These are phyloP conservation scores for Scolanthus callimorphus DNA, from an alignment of 92 coral and sea anemone genomes.

Conservation along the genomic window DNA sequence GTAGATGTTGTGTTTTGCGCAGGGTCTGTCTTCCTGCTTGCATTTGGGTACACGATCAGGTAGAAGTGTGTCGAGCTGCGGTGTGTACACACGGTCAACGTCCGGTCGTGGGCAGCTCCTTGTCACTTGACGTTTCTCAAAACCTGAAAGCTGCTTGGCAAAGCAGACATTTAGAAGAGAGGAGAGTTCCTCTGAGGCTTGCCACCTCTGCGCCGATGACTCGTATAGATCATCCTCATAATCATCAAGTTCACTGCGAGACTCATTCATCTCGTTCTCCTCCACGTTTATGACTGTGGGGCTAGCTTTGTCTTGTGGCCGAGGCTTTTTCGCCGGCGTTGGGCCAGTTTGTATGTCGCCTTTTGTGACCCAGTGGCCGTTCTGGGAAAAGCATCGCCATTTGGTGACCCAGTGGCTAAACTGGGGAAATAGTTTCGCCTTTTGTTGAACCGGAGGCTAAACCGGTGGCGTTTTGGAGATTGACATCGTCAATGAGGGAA, in stretches of 20 bases:
- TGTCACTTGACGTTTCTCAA: conserved; percentile 31
- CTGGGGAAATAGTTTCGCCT: background rate
- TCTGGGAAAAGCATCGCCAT: conserved; percentile 1
- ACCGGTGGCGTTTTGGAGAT: background rate
- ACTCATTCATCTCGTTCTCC: conserved; percentile 3
- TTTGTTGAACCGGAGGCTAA: background rate
- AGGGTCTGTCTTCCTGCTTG: conserved; percentile 20
- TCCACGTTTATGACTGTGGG: background rate
- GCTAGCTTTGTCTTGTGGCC: background rate
- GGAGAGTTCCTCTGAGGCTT: conserved; percentile 50
- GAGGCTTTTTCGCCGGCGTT: conserved; percentile 17
- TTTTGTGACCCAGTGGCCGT: conserved; percentile 8
- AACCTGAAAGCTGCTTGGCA: conserved; percentile 29
- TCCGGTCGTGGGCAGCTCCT: conserved; percentile 22
- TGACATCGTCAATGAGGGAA: background rate
- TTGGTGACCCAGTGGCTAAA: conserved; percentile 9
- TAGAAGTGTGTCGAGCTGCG: conserved; percentile 28
- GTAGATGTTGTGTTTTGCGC: conserved; percentile 23
- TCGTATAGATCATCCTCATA: conserved; percentile 22
- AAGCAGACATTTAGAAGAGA: conserved; percentile 31
- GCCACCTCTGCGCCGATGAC: conserved; percentile 37
- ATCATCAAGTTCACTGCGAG: conserved; percentile 4
- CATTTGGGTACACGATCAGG: conserved; percentile 46
- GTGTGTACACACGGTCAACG: conserved; percentile 41
- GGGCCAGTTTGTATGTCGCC: background rate